Base-by-base conservation (phyloP, 2,797 vertebrate species). In the Trachops cirrhosus region DNA sequence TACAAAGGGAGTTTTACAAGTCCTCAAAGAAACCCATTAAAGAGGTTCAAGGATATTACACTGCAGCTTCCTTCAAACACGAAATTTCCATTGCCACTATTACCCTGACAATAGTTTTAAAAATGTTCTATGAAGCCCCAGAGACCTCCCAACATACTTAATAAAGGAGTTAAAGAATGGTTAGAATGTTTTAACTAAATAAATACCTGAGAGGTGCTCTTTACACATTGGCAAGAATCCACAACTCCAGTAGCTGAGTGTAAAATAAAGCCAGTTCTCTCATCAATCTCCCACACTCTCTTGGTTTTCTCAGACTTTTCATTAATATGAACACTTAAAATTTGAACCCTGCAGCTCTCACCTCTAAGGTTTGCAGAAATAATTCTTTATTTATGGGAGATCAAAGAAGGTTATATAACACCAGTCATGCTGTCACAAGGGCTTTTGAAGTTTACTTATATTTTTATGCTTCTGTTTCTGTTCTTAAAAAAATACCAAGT, bases 251-350 rank as follows among this genome's bases (percentile, higher is more conserved):
- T 34, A 86, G 41, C 52, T 26, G 29, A 86, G 67, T 78, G 57
- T 32, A 96, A 96, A 95, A 62, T 68, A 78, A 90, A 86, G 15
- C 19, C 29, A 59, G 71, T 46, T 67, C 62, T 52, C n/a, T 46
- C 71, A 46, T 39, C 21, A 85, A 12, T 29, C 37, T 44, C 39
- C 15, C 46, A 57, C 29, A 48, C 22, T 71, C 57, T 48, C 19
- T 82, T 79, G 67, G 24, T 80, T 96, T 96, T 57, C 67, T 68
- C 37, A 73, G 59, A 77, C 19, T 96, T 92, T 96, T 96, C 44
- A 92, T 86, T 95, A 95, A 96, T 84, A 79, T n/a, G 44, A 89
- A 89, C 6, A 15, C 46, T 95, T 94, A 90, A 94, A 90, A 78
- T 94, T 57, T 96, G 95, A 95, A 70, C 29, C n/a, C 93, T 86